phyloP scores from a whole-genome alignment of 2,113 vertebrate species.

The Coregonus clupeaformis region DNA sequence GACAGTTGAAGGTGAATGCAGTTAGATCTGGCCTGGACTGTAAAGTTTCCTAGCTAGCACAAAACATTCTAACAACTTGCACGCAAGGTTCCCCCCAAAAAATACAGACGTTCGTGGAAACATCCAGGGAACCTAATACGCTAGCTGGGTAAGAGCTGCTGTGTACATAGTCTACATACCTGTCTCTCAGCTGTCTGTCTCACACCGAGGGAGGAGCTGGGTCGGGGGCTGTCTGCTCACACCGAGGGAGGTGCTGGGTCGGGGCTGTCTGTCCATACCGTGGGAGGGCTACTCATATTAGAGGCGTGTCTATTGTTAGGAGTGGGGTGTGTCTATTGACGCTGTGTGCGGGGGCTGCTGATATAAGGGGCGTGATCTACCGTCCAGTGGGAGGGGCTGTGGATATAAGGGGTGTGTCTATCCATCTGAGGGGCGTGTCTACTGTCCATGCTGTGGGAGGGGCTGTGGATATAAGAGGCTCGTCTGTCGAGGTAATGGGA shows the following conservation, averaged over 20 bases:
- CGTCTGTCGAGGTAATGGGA: too few relatives aligned
- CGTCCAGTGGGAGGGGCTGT: conserved; percentile 4
- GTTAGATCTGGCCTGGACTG: too few relatives aligned
- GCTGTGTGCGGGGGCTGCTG: background rate
- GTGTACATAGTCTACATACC: conserved; percentile 44
- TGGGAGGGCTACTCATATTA: background rate
- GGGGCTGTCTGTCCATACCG: conserved; percentile 9
- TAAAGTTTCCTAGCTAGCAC: too few relatives aligned
- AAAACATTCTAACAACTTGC: too few relatives aligned
- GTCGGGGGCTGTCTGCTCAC: conserved; percentile 39
- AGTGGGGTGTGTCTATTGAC: background rate
- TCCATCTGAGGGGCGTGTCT: background rate
- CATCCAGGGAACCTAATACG: too few relatives aligned
- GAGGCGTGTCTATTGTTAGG: background rate
- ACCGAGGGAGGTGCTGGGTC: conserved; percentile 44
- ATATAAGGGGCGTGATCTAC: background rate
- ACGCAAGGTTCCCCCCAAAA: background rate
- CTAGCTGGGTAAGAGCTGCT: background rate
- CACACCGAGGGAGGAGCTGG: conserved; percentile 44
- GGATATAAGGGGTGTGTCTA: background rate
- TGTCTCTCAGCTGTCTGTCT: conserved; percentile 80
- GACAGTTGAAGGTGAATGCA: too few relatives aligned
- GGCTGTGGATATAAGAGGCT: background rate
- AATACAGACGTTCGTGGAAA: background rate
- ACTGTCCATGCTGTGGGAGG: background rate